A percentile compares a stretch with the other conserved stretches of the same genome.
Conservation (phyloP, 92 coral and sea anemone species). For the Epizoanthus illoricatus region DNA sequence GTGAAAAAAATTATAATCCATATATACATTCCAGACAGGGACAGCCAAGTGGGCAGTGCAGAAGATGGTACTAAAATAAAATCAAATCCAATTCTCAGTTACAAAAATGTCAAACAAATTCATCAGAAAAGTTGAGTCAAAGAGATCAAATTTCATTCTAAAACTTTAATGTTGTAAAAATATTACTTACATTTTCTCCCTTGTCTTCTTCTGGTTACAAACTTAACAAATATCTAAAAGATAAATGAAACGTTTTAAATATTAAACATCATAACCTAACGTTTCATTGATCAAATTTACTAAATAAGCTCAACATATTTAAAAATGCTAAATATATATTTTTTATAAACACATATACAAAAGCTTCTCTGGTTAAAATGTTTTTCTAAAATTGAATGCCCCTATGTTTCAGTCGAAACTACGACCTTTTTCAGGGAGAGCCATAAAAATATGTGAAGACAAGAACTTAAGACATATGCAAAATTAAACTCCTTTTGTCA, state of each 20-base stretch:
- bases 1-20: conserved; percentile 96
- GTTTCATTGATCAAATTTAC: too few relatives aligned
- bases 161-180: background rate
- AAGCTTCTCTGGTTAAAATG: too few relatives aligned
- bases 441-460: too few relatives aligned
- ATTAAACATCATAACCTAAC: background rate
- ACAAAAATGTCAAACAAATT: background rate
- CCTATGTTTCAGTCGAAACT: too few relatives aligned
- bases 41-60: conserved; percentile 70
- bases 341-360: too few relatives aligned
- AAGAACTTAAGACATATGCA: too few relatives aligned
- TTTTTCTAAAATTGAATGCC: too few relatives aligned
- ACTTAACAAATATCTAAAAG: conserved; percentile 51
- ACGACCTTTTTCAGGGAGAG: too few relatives aligned
- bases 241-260: background rate
- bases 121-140: background rate
- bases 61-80: conserved; percentile 64
- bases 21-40: conserved; percentile 82
- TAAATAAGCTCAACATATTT: too few relatives aligned
- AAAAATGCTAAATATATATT: too few relatives aligned
- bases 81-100: background rate
- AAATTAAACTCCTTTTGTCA: too few relatives aligned
- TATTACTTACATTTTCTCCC: conserved; percentile 61
- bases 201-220: conserved; percentile 43
- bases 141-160: too few relatives aligned